These are phyloP conservation scores for Cryptoprocta ferox DNA, from an alignment of 2,797 vertebrate genomes.

Conservation along the genomic window DNA sequence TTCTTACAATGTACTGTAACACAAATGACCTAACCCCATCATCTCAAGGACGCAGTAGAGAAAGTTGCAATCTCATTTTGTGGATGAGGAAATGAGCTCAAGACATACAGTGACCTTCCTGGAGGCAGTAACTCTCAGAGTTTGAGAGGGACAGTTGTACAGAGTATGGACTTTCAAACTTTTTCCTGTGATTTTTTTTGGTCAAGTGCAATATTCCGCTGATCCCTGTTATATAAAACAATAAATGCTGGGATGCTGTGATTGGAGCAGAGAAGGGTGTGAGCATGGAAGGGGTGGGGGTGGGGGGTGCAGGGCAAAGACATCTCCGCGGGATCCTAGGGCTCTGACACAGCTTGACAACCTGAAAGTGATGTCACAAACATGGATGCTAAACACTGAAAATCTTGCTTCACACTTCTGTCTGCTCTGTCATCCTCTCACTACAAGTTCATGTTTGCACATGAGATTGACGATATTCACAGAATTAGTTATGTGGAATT, in stretches of 20 bases:
- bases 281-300: rapidly evolving
- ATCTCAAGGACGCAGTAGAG: not conserved
- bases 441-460: not conserved
- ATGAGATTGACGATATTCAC: not conserved
- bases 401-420: not conserved
- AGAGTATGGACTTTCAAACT: not conserved
- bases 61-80: not conserved
- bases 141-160: not conserved
- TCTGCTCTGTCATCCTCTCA: not conserved
- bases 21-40: not conserved
- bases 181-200: not conserved
- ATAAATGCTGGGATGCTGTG: not conserved
- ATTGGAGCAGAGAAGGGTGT: not conserved
- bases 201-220: not conserved
- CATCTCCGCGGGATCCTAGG: not conserved
- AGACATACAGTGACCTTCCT: not conserved
- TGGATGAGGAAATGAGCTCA: not conserved
- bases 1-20: not conserved
- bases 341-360: not conserved
- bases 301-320: not conserved
- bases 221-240: not conserved
- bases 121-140: not conserved
- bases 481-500: not conserved
- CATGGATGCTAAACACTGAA: not conserved
- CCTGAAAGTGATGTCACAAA: no score